Conservation (phyloP, 2,888 invertebrate genomes). For the Caenorhabditis sp. region DNA sequence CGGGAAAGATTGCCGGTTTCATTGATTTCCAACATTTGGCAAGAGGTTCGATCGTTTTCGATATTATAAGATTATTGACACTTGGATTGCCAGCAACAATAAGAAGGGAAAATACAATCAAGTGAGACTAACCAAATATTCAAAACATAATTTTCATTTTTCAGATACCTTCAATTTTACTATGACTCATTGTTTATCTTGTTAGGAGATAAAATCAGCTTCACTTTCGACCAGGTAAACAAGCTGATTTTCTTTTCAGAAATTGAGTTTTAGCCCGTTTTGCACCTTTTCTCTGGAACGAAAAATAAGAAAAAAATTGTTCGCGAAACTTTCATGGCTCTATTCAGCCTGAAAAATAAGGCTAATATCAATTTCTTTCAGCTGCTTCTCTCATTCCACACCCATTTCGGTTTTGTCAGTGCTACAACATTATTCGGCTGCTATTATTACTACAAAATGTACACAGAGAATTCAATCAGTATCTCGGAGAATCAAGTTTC, state of each 20-base stretch:
- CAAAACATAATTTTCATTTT: not conserved
- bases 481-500: not conserved
- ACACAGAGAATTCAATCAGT: conserved; percentile 17
- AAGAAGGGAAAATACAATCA: not conserved
- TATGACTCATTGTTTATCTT: conserved; percentile 11
- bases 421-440: conserved; percentile 29
- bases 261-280: too few relatives aligned
- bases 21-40: conserved; percentile 33
- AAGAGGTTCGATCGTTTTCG: conserved; percentile 23
- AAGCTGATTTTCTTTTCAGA: too few relatives aligned
- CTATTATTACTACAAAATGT: conserved; percentile 37
- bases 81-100: conserved; percentile 13
- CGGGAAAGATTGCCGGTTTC: conserved; percentile 21
- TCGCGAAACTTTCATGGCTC: too few relatives aligned
- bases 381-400: conserved; percentile 12
- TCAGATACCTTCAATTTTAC: conserved; percentile 27
- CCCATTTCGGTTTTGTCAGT: conserved; percentile 30
- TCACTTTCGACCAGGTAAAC: conserved; percentile 11
- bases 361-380: not conserved
- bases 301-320: too few relatives aligned
- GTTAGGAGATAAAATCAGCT: conserved; percentile 1
- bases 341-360: too few relatives aligned
- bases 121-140: not conserved
- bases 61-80: conserved; percentile 23
- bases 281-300: too few relatives aligned